phyloP scores from a whole-genome alignment of 2,113 vertebrate genomes.

The Lophotis ruficrista region DNA sequence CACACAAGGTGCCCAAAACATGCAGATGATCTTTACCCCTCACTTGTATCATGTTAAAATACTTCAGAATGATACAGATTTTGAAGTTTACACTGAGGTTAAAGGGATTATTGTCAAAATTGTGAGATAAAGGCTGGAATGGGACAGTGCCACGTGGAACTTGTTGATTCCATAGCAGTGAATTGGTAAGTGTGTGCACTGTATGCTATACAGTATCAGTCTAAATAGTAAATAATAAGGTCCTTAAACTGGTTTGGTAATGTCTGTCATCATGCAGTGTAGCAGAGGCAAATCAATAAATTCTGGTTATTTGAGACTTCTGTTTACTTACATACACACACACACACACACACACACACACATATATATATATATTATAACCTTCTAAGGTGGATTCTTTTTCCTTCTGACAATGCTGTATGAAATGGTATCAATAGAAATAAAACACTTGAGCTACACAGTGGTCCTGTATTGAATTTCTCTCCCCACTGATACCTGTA shows the following conservation, averaged over 20 bases:
- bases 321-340: neutral
- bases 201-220: neutral
- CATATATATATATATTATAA: too few relatives aligned
- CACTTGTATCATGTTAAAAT: neutral
- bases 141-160: neutral
- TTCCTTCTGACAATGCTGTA: neutral
- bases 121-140: neutral
- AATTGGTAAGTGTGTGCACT: neutral
- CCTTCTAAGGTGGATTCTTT: neutral
- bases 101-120: neutral
- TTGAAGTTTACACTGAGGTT: neutral
- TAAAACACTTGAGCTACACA: neutral
- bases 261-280: neutral
- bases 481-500: neutral
- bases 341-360: too few relatives aligned
- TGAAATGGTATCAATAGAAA: neutral
- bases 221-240: neutral
- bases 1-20: fast-evolving
- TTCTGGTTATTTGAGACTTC: neutral
- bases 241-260: neutral
- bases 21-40: neutral
- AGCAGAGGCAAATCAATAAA: neutral
- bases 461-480: neutral
- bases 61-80: neutral
- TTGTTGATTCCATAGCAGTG: neutral